Conservation (phyloP, 2,888 invertebrate genomes). For the Oxyteleia sp. region DNA sequence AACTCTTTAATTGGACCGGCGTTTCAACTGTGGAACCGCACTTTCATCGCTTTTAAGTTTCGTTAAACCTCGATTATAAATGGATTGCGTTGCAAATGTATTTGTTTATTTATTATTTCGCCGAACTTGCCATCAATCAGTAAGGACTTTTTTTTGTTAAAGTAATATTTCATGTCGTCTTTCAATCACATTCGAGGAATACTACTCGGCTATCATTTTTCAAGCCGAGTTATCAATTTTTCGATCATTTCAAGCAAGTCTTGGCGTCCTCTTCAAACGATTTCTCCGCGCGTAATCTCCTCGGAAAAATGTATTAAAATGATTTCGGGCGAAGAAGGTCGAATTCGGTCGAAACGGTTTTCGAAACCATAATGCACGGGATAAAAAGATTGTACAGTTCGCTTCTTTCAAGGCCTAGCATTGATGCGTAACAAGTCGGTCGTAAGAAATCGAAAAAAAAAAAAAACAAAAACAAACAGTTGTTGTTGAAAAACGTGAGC, state of each 20-base stretch:
- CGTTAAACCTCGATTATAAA: not conserved
- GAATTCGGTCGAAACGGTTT: slow-evolving; percentile 52
- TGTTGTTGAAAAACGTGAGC: slow-evolving; percentile 52
- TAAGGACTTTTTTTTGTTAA: not conserved
- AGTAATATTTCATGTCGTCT: slow-evolving; percentile 44
- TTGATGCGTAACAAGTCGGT: slow-evolving; percentile 79
- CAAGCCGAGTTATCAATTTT: too few relatives aligned
- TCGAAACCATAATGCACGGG: slow-evolving; percentile 36
- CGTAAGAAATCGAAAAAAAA: slow-evolving; percentile 68
- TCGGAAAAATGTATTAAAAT: slow-evolving; percentile 55
- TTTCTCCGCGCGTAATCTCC: slow-evolving; percentile 18
- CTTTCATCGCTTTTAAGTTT: slow-evolving; percentile 8
- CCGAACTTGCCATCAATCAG: slow-evolving; percentile 26
- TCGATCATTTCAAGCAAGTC: too few relatives aligned
- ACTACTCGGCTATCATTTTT: slow-evolving; percentile 39
- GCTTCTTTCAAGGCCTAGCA: slow-evolving; percentile 74
- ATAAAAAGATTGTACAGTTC: slow-evolving; percentile 63
- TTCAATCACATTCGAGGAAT: slow-evolving; percentile 48
- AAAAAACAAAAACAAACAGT: slow-evolving; percentile 63
- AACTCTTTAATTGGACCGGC: slow-evolving; percentile 58
- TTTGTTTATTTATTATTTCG: slow-evolving; percentile 43
- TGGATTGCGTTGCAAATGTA: not conserved
- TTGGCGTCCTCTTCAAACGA: slow-evolving; percentile 29
- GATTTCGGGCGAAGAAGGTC: slow-evolving; percentile 55
- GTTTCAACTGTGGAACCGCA: slow-evolving; percentile 35